Evolutionary conservation across 2,888 invertebrate genomes (phyloP), one percentile per base, ranked within the genome.

Genomic region (Ernsta delagoae): DNA sequence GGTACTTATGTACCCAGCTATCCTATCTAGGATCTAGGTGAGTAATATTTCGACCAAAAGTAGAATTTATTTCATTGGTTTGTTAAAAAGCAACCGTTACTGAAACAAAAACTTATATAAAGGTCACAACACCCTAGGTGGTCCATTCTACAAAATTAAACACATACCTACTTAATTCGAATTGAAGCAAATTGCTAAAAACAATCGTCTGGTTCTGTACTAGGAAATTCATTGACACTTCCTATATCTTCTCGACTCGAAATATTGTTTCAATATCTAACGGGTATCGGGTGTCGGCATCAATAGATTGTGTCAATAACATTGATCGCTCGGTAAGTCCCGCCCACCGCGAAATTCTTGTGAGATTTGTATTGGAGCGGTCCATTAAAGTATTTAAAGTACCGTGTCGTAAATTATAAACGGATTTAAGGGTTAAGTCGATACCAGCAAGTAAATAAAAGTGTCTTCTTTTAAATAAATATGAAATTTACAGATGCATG

Each of bases 301-400:
- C 66, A 59, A 41, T 36, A 60, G 60, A 53, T 54, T 60, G 66
- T 60, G 60, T 66, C 66, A 66, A 54, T 60, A 60, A 41, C 65
- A 24, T 24, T 54, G 66, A 66, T 60, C 66, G 66, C 54, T 66
- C 66, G 60, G 66, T 60, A 66, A 66, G 60, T 66, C 59, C 65
- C 66, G 60, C 66, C 66, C 66, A 66, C 66, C 41, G 59, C n/a
- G 66, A 60, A 53, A 60, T 48, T 11, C n/a, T 31, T 59, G 65
- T 39, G 39, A 60, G 59, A 48, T 54, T 66, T 66, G 60, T 66
- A 43, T 60, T 43, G 59, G 50, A 31, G 41, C 41, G 60, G 53
- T 41, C 59, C 66, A 66, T n/a, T n/a, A n/a, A n/a, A n/a, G n/a
- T n/a, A n/a, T n/a, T 66, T 59, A 66, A 65, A 59, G 54, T 60